These are phyloP conservation scores for Plebejus melissa DNA, from an alignment of 2,888 invertebrate species.

Conservation along the genomic window DNA sequence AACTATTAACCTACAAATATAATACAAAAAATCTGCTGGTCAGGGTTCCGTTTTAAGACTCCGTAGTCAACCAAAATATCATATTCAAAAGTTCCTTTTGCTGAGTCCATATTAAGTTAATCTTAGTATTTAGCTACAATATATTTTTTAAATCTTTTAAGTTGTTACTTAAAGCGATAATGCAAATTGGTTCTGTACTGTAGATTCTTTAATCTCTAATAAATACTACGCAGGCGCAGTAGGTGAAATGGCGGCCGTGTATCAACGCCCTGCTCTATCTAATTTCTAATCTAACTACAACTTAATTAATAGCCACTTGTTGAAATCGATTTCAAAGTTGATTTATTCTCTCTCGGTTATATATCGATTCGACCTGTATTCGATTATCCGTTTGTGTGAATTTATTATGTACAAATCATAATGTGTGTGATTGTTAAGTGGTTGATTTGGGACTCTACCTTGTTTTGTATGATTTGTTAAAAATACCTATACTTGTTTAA, in stretches of 20 bases:
- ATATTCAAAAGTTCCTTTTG: no score
- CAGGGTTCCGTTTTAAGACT: no score
- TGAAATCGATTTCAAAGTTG: constrained; percentile 76
- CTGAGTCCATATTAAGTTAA: no score
- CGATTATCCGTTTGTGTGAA: constrained; percentile 44
- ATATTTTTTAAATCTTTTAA: no score
- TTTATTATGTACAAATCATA: constrained; percentile 10
- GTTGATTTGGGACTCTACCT: neutral
- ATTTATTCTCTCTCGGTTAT: constrained; percentile 52
- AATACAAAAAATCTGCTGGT: no score
- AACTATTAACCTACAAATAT: no score
- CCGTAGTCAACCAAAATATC: no score
- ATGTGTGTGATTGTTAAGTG: neutral
- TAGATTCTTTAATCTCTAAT: neutral
- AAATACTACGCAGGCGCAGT: neutral
- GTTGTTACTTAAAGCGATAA: neutral
- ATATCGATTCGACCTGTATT: constrained; percentile 70
- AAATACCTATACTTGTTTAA: neutral
- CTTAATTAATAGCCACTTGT: constrained; percentile 79
- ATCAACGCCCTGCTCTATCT: constrained; percentile 65
- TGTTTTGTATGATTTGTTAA: neutral
- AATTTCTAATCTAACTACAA: constrained; percentile 77
- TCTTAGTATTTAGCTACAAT: no score
- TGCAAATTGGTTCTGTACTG: neutral
- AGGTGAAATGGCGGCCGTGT: constrained; percentile 44